Conservation (phyloP, 2,797 vertebrate genomes). For the Myotis daubentonii region DNA sequence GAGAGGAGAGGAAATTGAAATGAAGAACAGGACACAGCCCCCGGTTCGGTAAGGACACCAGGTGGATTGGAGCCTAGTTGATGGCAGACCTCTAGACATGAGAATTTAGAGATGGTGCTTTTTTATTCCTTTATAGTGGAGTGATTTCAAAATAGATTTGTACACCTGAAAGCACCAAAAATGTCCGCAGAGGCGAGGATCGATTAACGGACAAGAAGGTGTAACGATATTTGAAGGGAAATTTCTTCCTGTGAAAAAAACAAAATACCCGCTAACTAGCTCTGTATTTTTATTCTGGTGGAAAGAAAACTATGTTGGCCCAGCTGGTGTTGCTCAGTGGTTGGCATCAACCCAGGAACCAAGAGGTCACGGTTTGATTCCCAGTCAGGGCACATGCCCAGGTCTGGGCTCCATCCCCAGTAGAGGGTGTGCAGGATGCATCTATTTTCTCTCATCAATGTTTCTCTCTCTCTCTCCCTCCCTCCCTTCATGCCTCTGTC, state of each 20-base stretch:
- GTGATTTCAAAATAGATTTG: conserved; percentile 34
- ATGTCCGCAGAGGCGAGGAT: not conserved
- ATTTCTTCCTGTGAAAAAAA: not conserved
- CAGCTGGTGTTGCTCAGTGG: too few species aligned
- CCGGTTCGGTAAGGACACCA: not conserved
- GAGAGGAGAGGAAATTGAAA: conserved; percentile 24
- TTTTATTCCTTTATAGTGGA: not conserved
- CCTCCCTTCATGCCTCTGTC: too few species aligned
- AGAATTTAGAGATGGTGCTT: not conserved
- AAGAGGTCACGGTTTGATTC: too few species aligned
- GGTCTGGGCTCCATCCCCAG: too few species aligned
- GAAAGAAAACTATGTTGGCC: not conserved
- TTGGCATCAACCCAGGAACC: too few species aligned
- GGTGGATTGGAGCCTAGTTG: not conserved
- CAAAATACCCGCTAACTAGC: not conserved
- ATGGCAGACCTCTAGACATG: not conserved
- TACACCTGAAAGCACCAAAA: not conserved
- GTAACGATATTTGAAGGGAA: not conserved
- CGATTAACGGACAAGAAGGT: not conserved
- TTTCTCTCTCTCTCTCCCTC: too few species aligned
- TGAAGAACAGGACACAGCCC: not conserved
- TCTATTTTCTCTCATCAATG: too few species aligned
- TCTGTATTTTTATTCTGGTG: not conserved
- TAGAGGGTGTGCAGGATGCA: too few species aligned
- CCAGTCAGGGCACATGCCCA: too few species aligned